These are phyloP conservation scores for Phainopepla nitens DNA, from an alignment of 2,113 vertebrate species.

Conservation along the genomic window DNA sequence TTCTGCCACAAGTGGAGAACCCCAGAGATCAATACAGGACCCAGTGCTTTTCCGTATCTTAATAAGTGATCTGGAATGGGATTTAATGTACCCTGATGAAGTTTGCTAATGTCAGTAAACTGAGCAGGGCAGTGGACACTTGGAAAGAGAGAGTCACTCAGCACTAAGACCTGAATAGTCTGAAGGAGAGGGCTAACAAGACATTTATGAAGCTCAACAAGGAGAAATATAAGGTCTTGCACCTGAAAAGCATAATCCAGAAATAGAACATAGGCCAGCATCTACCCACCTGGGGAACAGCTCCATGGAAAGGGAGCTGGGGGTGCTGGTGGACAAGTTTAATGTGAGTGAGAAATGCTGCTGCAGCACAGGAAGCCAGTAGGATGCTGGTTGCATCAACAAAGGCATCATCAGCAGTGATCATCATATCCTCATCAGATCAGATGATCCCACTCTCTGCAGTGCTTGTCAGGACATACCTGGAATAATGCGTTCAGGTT, in stretches of 20 bases:
- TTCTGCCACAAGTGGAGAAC: not conserved
- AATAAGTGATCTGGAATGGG: not conserved
- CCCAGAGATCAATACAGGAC: not conserved
- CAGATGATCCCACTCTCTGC: not conserved
- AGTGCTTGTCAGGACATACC: not conserved
- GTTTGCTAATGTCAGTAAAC: not conserved
- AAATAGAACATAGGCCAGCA: not conserved
- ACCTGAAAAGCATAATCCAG: not conserved
- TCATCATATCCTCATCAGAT: not conserved
- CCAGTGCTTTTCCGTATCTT: not conserved
- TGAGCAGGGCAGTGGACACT: too few relatives aligned
- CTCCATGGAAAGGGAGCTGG: not conserved
- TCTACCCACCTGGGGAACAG: not conserved
- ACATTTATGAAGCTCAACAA: not conserved
- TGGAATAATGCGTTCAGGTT: not conserved
- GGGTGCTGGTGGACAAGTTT: not conserved
- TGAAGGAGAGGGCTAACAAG: not conserved
- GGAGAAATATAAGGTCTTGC: not conserved
- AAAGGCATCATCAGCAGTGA: not conserved
- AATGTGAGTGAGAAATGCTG: fast-evolving
- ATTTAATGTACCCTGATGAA: not conserved
- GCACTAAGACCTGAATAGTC: not conserved
- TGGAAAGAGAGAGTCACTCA: not conserved
- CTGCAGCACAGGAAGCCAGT: not conserved
- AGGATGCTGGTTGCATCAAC: not conserved